Evolutionary conservation across 2,113 vertebrate genomes (phyloP).

Genomic region (Nipponia nippon): DNA sequence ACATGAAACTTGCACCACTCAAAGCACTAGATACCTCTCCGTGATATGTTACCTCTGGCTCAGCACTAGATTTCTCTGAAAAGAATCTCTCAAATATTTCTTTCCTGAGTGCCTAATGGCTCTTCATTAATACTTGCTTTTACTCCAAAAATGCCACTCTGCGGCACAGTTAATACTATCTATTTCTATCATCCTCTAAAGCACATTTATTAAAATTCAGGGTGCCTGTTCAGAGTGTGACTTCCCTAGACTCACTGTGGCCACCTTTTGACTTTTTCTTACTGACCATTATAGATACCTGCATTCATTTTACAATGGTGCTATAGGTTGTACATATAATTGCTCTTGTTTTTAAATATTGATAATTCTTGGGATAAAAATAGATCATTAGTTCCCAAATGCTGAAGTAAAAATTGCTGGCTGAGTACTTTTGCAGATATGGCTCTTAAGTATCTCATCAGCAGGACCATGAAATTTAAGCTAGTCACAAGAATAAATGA

Average conservation of each 20-base stretch:
- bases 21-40: not conserved
- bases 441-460: not conserved
- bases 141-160: not conserved
- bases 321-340: not conserved
- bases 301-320: not conserved
- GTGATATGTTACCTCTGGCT: not conserved
- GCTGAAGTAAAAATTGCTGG: not conserved
- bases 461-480: not conserved
- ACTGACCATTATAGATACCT: not conserved
- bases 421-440: not conserved
- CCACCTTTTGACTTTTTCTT: not conserved
- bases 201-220: not conserved
- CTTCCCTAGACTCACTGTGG: not conserved
- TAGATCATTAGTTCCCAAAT: not conserved
- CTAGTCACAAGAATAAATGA: not conserved
- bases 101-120: not conserved
- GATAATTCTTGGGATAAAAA: not conserved
- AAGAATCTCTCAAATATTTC: not conserved
- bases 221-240: not conserved
- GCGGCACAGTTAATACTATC: not conserved
- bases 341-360: not conserved
- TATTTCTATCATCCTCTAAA: not conserved
- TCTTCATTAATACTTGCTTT: not conserved
- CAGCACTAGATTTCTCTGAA: not conserved
- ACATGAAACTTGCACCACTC: accelerated